Conservation (phyloP, 2,113 vertebrate species). For the Pan paniscus region DNA sequence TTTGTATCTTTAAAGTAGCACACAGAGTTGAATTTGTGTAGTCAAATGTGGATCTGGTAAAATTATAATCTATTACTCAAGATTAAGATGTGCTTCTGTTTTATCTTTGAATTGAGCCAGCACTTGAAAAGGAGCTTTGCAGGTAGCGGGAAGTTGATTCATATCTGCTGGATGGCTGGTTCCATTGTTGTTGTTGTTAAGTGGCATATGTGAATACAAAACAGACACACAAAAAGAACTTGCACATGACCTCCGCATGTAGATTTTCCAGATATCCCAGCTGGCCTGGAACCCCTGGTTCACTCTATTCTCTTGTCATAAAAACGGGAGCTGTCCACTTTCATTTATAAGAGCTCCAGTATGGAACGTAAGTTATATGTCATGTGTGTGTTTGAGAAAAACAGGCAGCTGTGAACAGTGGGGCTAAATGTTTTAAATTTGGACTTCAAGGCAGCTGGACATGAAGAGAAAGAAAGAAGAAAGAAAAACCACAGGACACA, state of each 20-base stretch:
- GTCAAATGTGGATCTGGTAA: not conserved
- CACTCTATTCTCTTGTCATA: too few species aligned
- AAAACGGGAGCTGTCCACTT: not conserved
- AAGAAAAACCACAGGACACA: not conserved
- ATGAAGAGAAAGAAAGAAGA: too few species aligned
- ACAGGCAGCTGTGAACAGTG: not conserved
- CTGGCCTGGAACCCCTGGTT: not conserved
- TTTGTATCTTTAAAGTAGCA: not conserved
- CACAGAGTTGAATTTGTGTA: fast-evolving
- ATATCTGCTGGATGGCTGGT: not conserved
- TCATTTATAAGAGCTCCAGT: not conserved
- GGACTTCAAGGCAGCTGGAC: not conserved
- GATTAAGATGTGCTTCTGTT: not conserved
- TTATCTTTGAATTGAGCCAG: not conserved
- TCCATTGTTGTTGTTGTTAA: too few species aligned
- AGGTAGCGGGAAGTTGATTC: not conserved
- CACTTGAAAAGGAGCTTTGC: not conserved
- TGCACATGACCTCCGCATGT: not conserved
- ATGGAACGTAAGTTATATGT: not conserved
- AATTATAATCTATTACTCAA: not conserved
- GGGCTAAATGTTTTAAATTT: not conserved
- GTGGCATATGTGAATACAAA: not conserved
- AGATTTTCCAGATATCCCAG: not conserved
- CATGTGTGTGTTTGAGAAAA: not conserved
- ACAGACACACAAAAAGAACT: not conserved